phyloP scores from a whole-genome alignment of 2,797 vertebrate species.

The Aulostomus chinensis region DNA sequence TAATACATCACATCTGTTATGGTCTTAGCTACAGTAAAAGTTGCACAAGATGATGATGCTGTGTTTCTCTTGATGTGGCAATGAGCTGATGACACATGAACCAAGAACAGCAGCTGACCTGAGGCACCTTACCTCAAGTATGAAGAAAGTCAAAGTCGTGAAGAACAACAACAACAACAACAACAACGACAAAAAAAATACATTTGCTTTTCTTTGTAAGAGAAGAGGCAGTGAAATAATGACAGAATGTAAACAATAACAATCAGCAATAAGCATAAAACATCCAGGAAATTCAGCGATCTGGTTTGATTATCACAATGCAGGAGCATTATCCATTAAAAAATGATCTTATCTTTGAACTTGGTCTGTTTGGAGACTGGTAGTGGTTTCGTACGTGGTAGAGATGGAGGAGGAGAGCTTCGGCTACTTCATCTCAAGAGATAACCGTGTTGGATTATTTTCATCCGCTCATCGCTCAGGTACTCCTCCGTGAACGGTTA shows the following conservation, averaged over 20 bases:
- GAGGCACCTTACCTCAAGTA: slow-evolving; percentile 54
- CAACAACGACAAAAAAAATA: slow-evolving; percentile 32
- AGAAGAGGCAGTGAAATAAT: slow-evolving; percentile 41
- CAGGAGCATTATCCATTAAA: too few relatives aligned
- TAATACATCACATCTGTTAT: slow-evolving; percentile 55
- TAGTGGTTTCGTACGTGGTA: background rate
- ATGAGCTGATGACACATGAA: slow-evolving; percentile 54
- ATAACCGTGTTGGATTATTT: too few relatives aligned
- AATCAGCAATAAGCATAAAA: slow-evolving; percentile 43
- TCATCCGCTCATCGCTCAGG: slow-evolving; percentile 14
- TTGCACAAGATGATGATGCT: slow-evolving; percentile 48
- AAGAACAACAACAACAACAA: slow-evolving; percentile 38
- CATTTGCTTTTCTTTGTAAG: slow-evolving; percentile 16
- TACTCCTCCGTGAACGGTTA: slow-evolving; percentile 17
- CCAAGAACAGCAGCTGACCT: slow-evolving; percentile 57
- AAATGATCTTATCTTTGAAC: slow-evolving; percentile 12
- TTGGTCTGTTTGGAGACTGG: slow-evolving; percentile 23
- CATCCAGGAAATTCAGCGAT: slow-evolving; percentile 20
- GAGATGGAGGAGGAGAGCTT: too few relatives aligned
- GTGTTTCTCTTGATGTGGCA: slow-evolving; percentile 45
- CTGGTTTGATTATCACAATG: slow-evolving; percentile 1
- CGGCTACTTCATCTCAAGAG: too few relatives aligned
- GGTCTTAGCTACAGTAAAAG: slow-evolving; percentile 59
- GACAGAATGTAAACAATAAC: slow-evolving; percentile 62
- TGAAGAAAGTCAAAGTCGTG: slow-evolving; percentile 32